These are phyloP conservation scores for Ophion ventricosus DNA, from an alignment of 2,888 invertebrate species.

Conservation along the genomic window DNA sequence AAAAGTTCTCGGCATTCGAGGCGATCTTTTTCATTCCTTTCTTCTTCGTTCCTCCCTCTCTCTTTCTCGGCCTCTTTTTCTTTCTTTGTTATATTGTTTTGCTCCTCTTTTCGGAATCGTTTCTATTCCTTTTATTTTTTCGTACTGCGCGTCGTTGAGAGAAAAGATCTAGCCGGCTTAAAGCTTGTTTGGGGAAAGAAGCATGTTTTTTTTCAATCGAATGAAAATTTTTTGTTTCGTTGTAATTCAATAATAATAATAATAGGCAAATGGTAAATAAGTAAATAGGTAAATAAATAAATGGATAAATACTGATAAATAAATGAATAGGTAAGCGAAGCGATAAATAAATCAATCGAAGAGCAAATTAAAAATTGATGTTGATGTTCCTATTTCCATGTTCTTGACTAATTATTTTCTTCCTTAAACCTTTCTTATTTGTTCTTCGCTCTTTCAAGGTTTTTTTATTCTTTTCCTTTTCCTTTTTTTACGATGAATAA, in stretches of 20 bases:
- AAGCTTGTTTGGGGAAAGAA: background rate
- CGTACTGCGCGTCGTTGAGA: background rate
- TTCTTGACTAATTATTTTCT: background rate
- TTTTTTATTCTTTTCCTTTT: too few species aligned
- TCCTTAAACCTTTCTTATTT: background rate
- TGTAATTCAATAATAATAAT: background rate
- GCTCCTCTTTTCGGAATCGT: background rate
- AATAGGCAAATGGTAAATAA: background rate
- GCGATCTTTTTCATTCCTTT: slow-evolving; percentile 40
- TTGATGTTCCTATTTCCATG: background rate
- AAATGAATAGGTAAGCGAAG: too few species aligned
- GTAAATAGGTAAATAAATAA: too few species aligned
- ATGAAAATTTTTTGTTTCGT: background rate
- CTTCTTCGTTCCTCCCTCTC: slow-evolving; percentile 15
- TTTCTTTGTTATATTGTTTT: background rate
- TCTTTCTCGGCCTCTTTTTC: background rate
- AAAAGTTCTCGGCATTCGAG: slow-evolving; percentile 38
- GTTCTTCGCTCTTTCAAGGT: too few species aligned
- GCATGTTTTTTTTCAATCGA: background rate
- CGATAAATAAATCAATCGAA: background rate
- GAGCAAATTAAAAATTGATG: background rate
- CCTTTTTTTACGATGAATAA: too few species aligned
- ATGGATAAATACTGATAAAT: too few species aligned
- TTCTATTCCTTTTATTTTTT: background rate
- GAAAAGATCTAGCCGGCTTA: background rate